A percentile compares a stretch with the other conserved stretches of the same genome.
These are phyloP conservation scores for Oryzias sinensis DNA, from an alignment of 2,797 vertebrate species.

Conservation along the genomic window DNA sequence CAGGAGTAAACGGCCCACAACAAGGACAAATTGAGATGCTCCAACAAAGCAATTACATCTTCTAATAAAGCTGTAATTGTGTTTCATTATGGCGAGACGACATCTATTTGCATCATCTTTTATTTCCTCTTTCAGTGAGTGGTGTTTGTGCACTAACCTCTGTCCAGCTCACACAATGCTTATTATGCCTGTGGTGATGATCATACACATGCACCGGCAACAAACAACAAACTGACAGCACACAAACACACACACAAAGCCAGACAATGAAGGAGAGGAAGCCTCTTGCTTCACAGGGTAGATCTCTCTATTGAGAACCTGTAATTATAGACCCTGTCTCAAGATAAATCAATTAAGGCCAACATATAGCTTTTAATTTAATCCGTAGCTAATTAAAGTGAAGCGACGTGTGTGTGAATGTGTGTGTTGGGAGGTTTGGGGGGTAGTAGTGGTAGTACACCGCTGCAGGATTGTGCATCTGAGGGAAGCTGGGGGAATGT, in stretches of 20 bases:
- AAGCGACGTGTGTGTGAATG: constrained; percentile 40
- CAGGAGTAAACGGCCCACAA: constrained; percentile 64
- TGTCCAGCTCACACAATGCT: constrained; percentile 66
- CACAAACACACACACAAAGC: constrained; percentile 21
- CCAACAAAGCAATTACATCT: constrained; percentile 79
- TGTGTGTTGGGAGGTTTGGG: constrained; percentile 3
- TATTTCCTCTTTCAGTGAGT: constrained; percentile 61
- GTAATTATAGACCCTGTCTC: constrained; percentile 80
- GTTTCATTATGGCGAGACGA: constrained; percentile 71
- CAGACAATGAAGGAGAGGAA: constrained; percentile 60
- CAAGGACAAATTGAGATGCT: constrained; percentile 72
- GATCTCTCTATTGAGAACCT: constrained; percentile 76
- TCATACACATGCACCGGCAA: constrained; percentile 42
- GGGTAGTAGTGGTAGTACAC: constrained; percentile 29
- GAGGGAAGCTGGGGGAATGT: constrained; percentile 48
- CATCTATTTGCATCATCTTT: constrained; percentile 74
- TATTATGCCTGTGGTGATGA: constrained; percentile 63
- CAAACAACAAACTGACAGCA: constrained; percentile 36
- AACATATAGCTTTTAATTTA: constrained; percentile 84
- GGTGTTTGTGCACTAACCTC: constrained; percentile 65
- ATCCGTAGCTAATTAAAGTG: constrained; percentile 80
- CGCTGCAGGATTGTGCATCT: constrained; percentile 27
- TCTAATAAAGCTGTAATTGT: constrained; percentile 78
- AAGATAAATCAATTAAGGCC: constrained; percentile 81
- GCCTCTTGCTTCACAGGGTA: constrained; percentile 53